phyloP scores from a whole-genome alignment of 1,140 invertebrate genomes.

The Amyelois transitella region DNA sequence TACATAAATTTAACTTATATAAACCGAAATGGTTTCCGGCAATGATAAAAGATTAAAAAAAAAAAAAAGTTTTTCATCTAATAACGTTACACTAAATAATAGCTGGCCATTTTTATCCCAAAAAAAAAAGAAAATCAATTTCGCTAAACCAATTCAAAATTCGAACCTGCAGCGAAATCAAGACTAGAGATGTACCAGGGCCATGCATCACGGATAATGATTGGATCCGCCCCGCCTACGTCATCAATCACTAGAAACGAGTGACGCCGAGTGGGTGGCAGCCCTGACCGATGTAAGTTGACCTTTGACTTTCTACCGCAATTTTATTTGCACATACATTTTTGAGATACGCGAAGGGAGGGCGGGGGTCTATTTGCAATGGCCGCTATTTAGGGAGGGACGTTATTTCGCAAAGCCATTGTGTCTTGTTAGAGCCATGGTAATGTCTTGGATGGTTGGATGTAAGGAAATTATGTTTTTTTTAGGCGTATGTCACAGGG shows the following conservation, averaged over 20 bases:
- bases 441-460: conserved; percentile 67
- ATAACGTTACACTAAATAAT: not conserved
- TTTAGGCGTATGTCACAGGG: conserved; percentile 24
- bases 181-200: conserved; percentile 61
- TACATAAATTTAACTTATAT: no score
- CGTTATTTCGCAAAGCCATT: conserved; percentile 58
- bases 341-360: conserved; percentile 1
- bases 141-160: conserved; percentile 28
- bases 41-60: not conserved
- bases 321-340: not conserved
- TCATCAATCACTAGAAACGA: conserved; percentile 67
- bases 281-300: conserved; percentile 29
- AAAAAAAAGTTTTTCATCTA: no score
- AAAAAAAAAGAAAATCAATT: not conserved
- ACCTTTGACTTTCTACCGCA: conserved; percentile 32
- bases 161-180: conserved; percentile 25
- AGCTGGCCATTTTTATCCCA: not conserved
- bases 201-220: conserved; percentile 71
- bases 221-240: conserved; percentile 70
- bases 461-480: conserved; percentile 69
- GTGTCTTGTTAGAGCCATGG: conserved; percentile 66
- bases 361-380: conserved; percentile 29
- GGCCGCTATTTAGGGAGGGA: conserved; percentile 43
- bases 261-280: conserved; percentile 54
- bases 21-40: no score